A percentile compares a stretch with the other conserved stretches of the same genome.
phyloP scores from a whole-genome alignment of 2,113 vertebrate species.

The Bubo blakistoni region DNA sequence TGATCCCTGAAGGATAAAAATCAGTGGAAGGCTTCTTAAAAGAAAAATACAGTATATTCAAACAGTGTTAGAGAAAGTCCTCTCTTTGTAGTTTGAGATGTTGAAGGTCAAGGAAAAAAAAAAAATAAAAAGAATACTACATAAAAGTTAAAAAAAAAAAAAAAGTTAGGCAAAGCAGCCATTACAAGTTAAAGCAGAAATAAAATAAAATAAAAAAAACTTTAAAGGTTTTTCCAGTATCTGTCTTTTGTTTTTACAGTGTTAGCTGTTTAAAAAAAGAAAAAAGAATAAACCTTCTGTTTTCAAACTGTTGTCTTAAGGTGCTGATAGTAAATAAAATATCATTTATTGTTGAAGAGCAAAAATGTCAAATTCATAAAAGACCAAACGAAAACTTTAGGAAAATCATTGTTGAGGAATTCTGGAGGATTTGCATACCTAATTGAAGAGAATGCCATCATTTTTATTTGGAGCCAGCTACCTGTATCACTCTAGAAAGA shows the following conservation, averaged over 20 bases:
- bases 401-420: not conserved
- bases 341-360: not conserved
- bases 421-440: not conserved
- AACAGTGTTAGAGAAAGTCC: constrained; percentile 53
- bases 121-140: not conserved
- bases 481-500: not conserved
- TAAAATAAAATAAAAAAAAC: not conserved
- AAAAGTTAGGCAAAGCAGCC: not conserved
- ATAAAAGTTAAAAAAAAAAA: not conserved
- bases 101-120: constrained; percentile 53
- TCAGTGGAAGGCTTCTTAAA: constrained; percentile 62
- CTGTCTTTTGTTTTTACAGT: constrained; percentile 18
- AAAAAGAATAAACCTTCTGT: not conserved
- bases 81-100: constrained; percentile 61
- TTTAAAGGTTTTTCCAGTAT: not conserved
- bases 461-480: not conserved
- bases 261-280: not conserved
- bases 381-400: not conserved
- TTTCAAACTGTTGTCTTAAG: not conserved
- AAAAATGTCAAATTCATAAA: not conserved
- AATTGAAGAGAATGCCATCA: not conserved
- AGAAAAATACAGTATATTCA: constrained; percentile 60
- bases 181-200: constrained; percentile 6
- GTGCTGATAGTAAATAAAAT: not conserved
- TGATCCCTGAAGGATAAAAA: constrained; percentile 69